Evolutionary conservation across 2,113 vertebrate species (phyloP).

Genomic region (Barbus barbus): DNA sequence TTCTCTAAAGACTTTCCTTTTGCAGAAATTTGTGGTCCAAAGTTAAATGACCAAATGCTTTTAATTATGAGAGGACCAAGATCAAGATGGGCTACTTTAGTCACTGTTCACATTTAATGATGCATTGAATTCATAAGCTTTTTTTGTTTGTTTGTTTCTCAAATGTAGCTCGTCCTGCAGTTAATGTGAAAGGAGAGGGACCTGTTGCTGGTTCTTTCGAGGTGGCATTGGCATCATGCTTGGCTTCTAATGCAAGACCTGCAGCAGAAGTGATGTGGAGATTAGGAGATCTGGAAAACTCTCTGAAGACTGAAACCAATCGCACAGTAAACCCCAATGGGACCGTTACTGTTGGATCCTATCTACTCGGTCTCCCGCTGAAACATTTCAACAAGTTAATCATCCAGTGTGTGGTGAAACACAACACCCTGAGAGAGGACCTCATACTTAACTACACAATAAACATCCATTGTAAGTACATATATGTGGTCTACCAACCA

Average conservation of each 20-base stretch:
- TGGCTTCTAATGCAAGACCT: slow-evolving; percentile 57
- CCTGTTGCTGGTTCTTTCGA: slow-evolving; percentile 34
- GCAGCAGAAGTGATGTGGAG: slow-evolving; percentile 55
- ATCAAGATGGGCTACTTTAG: neutral
- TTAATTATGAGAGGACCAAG: no score
- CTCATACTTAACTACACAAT: no score
- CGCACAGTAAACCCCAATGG: slow-evolving; percentile 23
- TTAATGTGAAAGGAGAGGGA: neutral
- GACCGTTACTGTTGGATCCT: slow-evolving; percentile 56
- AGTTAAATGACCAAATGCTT: no score
- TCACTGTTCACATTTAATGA: no score
- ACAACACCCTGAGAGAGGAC: neutral
- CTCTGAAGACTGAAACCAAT: neutral
- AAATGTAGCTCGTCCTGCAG: slow-evolving; percentile 56
- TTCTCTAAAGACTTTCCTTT: no score
- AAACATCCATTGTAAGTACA: no score
- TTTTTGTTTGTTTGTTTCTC: no score
- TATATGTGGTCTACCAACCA: no score
- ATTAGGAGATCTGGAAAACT: neutral
- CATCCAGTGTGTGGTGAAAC: slow-evolving; percentile 59
- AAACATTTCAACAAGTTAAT: slow-evolving; percentile 34
- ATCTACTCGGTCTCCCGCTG: slow-evolving; percentile 53
- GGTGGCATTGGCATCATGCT: slow-evolving; percentile 54
- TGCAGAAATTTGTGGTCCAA: neutral
- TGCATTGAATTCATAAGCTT: neutral